Base-by-base conservation (phyloP, 1,140 invertebrate species). In the Procambarus virginalis region DNA sequence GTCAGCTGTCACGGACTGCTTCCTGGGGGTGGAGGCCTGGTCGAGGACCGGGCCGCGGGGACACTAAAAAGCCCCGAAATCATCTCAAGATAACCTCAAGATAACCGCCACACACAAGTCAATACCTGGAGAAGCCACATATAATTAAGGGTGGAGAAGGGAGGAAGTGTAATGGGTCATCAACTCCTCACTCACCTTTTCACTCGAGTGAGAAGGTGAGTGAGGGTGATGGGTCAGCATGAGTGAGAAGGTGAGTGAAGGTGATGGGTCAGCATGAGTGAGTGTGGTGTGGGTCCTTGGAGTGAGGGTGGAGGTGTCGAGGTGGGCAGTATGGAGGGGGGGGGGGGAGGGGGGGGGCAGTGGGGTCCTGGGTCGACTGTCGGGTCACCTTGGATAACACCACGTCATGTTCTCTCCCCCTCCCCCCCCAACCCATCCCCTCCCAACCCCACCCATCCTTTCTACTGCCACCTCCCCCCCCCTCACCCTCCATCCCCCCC, bases 351-450 rank as follows among this genome's bases (percentile, higher is more conserved):
- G n/a, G 64, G 14, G 14, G 20, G 64, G 17, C 17, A 17, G 68
- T 8, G n/a, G n/a, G n/a, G 68, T 73, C 68, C n/a, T 82, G 80
- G 80, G 60, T 82, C 58, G 80, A 20, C 58, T 17, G 80, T 82
- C 68, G 80, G 80, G 80, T 82, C 80, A 82, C 80, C 80, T 82
- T 82, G 80, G 79, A 82, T 82, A 82, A 82, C 58, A 82, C 80
- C 60, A 68, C 80, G 80, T 82, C 80, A 82, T 82, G 80, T 82
- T 82, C 80, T 10, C 51, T 20, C 80, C 80, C n/a, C n/a, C n/a
- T n/a, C n/a, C n/a, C n/a, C n/a, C 9, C 55, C 77, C 22, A 17
- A 3, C n/a, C 68, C n/a, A 34, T 22, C 76, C 34, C 20, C 45
- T n/a, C n/a, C 58, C 45, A 49, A 0, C 82, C n/a, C 48, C 82